These are phyloP conservation scores for Zootoca vivipara DNA, from an alignment of 2,113 vertebrate species.

Conservation along the genomic window DNA sequence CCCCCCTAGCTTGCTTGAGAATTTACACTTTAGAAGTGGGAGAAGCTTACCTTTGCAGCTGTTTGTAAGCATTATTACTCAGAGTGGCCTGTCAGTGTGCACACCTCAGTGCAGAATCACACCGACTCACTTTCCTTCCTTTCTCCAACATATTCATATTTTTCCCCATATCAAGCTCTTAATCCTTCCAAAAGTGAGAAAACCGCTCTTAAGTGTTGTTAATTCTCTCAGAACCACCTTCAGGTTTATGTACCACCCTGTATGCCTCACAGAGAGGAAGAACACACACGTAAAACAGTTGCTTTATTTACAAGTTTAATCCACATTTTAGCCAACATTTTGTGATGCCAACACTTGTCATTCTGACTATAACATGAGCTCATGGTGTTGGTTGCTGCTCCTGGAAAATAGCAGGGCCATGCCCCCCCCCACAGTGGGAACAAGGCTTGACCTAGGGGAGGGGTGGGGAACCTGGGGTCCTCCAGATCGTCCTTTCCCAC, in stretches of 20 bases:
- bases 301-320: conserved; percentile 59
- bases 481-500: too few species aligned
- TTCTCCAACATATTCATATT: neutral
- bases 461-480: neutral
- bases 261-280: neutral
- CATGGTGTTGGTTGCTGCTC: neutral
- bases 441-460: neutral
- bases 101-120: neutral
- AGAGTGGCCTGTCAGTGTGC: neutral
- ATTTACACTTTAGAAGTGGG: neutral
- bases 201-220: neutral
- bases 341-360: neutral
- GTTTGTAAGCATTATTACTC: neutral
- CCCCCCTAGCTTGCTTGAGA: neutral
- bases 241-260: neutral
- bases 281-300: neutral
- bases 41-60: neutral
- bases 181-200: neutral
- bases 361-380: neutral
- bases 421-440: conserved; percentile 19
- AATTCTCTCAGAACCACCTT: neutral
- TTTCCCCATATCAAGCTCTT: neutral
- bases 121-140: neutral
- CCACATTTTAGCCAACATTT: conserved; percentile 18
- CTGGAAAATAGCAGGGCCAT: neutral